These are phyloP conservation scores for Tetragonula carbonaria DNA, from an alignment of 2,888 invertebrate genomes.

Conservation along the genomic window DNA sequence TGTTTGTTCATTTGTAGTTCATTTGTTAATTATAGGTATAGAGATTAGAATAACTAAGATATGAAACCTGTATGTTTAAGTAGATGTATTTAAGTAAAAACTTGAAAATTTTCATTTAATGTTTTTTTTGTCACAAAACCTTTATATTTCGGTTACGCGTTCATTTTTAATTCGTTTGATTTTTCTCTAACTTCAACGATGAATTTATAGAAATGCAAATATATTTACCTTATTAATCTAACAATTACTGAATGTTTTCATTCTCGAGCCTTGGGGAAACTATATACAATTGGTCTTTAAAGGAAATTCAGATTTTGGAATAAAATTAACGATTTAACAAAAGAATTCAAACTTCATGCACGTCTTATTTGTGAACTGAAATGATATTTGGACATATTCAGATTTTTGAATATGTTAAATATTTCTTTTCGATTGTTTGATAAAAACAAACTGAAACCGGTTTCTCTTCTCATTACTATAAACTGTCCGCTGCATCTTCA, in stretches of 20 bases:
- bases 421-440: neutral
- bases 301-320: neutral
- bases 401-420: no score
- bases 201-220: no score
- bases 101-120: no score
- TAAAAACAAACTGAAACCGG: neutral
- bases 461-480: neutral
- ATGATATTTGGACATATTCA: neutral
- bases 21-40: no score
- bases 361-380: neutral
- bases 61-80: no score
- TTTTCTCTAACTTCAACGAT: neutral
- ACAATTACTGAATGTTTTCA: neutral
- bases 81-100: no score
- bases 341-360: neutral
- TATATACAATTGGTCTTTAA: no score
- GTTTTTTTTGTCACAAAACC: no score
- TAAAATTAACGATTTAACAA: neutral
- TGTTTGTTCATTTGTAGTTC: no score
- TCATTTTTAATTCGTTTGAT: neutral
- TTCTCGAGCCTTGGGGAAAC: no score
- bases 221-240: neutral
- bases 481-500: neutral
- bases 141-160: neutral
- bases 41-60: no score